Evolutionary conservation across 2,113 vertebrate genomes (phyloP).

Genomic region (Pandion haliaetus): DNA sequence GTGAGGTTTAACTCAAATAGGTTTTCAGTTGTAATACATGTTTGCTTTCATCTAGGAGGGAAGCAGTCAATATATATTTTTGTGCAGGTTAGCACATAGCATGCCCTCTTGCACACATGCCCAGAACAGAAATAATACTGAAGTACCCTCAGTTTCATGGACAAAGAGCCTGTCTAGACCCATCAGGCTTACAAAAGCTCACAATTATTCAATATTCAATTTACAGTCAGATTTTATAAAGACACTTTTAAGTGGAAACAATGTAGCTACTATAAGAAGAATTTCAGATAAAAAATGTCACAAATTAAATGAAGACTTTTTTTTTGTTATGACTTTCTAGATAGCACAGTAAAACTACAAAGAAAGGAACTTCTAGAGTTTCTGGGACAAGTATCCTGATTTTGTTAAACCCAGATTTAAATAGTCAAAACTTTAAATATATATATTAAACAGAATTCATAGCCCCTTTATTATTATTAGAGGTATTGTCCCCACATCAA

Average conservation of each 20-base stretch:
- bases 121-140: conserved; percentile 39
- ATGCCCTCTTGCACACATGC: background rate
- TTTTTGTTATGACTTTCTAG: background rate
- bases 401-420: background rate
- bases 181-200: conserved; percentile 48
- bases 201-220: conserved; percentile 60
- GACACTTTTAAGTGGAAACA: conserved; percentile 41
- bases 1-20: conserved; percentile 81
- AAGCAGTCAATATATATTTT: background rate
- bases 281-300: background rate
- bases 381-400: background rate
- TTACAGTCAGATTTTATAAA: conserved; percentile 61
- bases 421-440: background rate
- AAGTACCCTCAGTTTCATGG: conserved; percentile 44
- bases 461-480: background rate
- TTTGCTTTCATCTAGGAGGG: conserved; percentile 64
- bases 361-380: conserved; percentile 6
- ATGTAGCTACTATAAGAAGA: background rate
- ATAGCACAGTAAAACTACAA: background rate
- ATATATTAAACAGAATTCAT: background rate
- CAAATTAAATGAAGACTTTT: conserved; percentile 3
- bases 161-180: conserved; percentile 35
- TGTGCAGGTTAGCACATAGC: background rate
- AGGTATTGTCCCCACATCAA: background rate
- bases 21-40: conserved; percentile 81